Base-by-base conservation (phyloP, 2,888 invertebrate genomes). In the Limnephilus rhombicus region DNA sequence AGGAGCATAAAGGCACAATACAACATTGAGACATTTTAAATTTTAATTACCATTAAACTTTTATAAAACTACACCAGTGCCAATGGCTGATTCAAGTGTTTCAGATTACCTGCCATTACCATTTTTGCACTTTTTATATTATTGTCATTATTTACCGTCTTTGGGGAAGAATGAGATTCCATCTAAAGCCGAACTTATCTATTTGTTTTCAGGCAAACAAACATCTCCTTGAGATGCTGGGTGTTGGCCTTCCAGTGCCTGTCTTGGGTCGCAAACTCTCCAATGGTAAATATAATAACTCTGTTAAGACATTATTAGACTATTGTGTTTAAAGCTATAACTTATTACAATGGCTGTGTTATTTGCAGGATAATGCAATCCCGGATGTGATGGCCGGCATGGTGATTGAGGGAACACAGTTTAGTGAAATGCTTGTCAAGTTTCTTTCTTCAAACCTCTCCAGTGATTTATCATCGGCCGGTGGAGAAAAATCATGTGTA, bases 241-340 rank as follows among this genome's bases (percentile, higher is more conserved):
- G 98, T 98, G 94, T 96, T 98, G 49, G 97, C 98, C 0, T 97
- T 98, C 95, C 98, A 98, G 94, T 97, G 97, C 24, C 95, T 98
- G 89, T 98, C 98, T 1, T 96, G 98, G 94, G 97, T 98, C 87
- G 97, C 98, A 90, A 98, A 97, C 95, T 96, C 96, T 90, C 95
- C 96, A 5, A 89, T 49, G 89, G 93, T 93, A 88, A 91, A 83
- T 92, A 80, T 18, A 85, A 34, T 37, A 83, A 83, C 41, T 18
- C 4, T 15, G 34, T 83, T 34, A 2, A 31, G 3, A 85, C n/a
- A 45, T 15, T 85, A 18, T 45, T 85, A 29, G 7, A 31, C 31
- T 15, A 81, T 11, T 85, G 18, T 85, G 29, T 85, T 45, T 29
- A 45, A 29, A 86, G 29, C 18, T 11, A 80, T 41, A 9, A 4